These are phyloP conservation scores for Metallyticus violacea DNA, from an alignment of 2,888 invertebrate genomes.

Conservation along the genomic window DNA sequence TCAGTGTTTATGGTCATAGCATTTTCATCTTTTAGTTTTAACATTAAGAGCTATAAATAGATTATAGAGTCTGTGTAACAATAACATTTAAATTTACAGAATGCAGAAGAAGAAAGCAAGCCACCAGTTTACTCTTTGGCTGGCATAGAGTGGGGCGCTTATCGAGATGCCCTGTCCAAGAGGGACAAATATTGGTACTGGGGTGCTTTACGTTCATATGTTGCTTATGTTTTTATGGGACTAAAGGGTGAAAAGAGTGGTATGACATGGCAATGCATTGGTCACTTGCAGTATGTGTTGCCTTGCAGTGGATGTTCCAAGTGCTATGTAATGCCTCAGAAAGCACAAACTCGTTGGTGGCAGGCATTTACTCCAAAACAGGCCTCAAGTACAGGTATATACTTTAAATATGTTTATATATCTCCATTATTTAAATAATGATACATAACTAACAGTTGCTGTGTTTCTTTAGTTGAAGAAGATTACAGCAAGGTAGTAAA, in stretches of 20 bases:
- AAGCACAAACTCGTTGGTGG: constrained; percentile 47
- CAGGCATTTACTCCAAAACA: constrained; percentile 47
- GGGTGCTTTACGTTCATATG: constrained; percentile 72
- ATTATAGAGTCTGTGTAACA: too few species aligned
- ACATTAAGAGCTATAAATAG: too few species aligned
- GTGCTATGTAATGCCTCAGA: constrained; percentile 53
- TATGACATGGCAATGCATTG: constrained; percentile 67
- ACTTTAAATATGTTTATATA: neutral
- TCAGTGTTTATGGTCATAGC: too few species aligned
- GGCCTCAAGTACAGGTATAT: neutral
- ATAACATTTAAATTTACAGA: too few species aligned
- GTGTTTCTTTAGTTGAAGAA: constrained; percentile 17
- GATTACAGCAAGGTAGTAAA: constrained; percentile 56
- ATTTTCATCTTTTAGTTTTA: too few species aligned
- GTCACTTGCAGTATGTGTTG: constrained; percentile 68
- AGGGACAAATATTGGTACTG: constrained; percentile 88
- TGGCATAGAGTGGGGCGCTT: constrained; percentile 81
- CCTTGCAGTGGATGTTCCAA: constrained; percentile 81
- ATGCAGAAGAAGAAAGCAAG: neutral
- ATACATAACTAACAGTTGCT: too few species aligned
- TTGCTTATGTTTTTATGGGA: constrained; percentile 72
- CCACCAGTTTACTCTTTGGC: constrained; percentile 76
- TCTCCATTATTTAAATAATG: too few species aligned
- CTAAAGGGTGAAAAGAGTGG: constrained; percentile 52
- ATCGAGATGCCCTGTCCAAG: constrained; percentile 70